A percentile compares a stretch with the other conserved stretches of the same genome.
These are phyloP conservation scores for Xestia rhomboidea DNA, from an alignment of 2,888 invertebrate species.

Conservation along the genomic window DNA sequence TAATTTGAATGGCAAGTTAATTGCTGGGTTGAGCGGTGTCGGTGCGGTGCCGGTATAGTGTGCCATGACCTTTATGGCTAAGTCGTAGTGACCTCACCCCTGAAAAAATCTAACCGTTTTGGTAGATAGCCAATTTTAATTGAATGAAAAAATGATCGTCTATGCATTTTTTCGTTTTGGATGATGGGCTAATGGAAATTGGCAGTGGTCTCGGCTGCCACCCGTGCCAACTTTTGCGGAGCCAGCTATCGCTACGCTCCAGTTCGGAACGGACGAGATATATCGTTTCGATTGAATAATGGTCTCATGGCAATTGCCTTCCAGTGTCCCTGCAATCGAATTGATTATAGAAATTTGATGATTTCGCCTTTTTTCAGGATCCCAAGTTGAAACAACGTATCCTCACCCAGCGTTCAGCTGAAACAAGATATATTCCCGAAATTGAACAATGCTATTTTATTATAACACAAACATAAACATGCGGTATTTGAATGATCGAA, in stretches of 20 bases:
- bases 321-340: slow-evolving; percentile 77
- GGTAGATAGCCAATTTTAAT: slow-evolving; percentile 89
- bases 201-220: slow-evolving; percentile 88
- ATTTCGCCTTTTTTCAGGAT: slow-evolving; percentile 43
- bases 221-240: slow-evolving; percentile 90
- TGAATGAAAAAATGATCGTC: slow-evolving; percentile 90
- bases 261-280: slow-evolving; percentile 86
- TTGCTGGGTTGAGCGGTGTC: too few species aligned
- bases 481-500: slow-evolving; percentile 75
- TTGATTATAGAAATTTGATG: slow-evolving; percentile 79
- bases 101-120: slow-evolving; percentile 79
- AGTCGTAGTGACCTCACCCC: slow-evolving; percentile 57
- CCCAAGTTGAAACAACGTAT: slow-evolving; percentile 1
- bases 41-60: too few species aligned
- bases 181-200: slow-evolving; percentile 91
- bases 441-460: slow-evolving; percentile 46
- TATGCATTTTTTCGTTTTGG: slow-evolving; percentile 90
- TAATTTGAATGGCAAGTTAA: too few species aligned
- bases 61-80: too few species aligned
- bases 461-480: slow-evolving; percentile 68
- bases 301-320: slow-evolving; percentile 86
- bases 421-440: slow-evolving; percentile 17
- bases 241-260: slow-evolving; percentile 89
- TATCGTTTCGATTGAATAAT: slow-evolving; percentile 90
- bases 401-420: neutral